Conservation (phyloP, 2,888 invertebrate species). For the Nineta flava region DNA sequence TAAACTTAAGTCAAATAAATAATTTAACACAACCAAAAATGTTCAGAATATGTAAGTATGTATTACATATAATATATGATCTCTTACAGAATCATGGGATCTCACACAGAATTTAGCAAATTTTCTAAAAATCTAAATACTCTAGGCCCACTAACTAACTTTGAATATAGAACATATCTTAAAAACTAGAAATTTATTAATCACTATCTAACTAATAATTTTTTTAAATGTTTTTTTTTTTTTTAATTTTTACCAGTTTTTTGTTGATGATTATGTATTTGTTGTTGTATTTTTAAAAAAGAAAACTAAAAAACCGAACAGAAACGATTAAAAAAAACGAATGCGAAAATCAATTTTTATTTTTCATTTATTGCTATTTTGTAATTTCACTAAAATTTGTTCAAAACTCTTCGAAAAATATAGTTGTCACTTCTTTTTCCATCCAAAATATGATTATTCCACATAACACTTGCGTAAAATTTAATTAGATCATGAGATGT, state of each 20-base stretch:
- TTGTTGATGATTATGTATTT: slow-evolving; percentile 9
- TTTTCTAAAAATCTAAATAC: slow-evolving; percentile 15
- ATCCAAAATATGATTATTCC: too few species aligned
- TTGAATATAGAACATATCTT: slow-evolving; percentile 15
- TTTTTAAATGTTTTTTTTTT: too few species aligned
- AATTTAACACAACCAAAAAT: too few species aligned
- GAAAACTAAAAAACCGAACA: neutral
- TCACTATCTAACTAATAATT: slow-evolving; percentile 22
- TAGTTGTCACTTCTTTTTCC: too few species aligned
- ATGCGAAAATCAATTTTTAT: too few species aligned
- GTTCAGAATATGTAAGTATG: neutral
- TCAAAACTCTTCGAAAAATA: too few species aligned
- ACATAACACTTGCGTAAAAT: too few species aligned
- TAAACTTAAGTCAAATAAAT: too few species aligned
- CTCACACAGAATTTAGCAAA: neutral
- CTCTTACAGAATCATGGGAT: neutral
- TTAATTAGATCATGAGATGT: too few species aligned
- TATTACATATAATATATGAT: neutral
- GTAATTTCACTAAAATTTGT: too few species aligned
- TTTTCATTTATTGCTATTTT: too few species aligned
- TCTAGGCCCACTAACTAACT: slow-evolving; percentile 24
- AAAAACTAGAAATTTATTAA: slow-evolving; percentile 23
- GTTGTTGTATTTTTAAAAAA: slow-evolving; percentile 4
- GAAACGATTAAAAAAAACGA: too few species aligned
- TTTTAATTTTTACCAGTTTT: slow-evolving; percentile 9